Percentiles rank a stretch among this genome's conserved stretches.
Conservation (phyloP, 2,888 invertebrate genomes). For the Anthrax anthrax region DNA sequence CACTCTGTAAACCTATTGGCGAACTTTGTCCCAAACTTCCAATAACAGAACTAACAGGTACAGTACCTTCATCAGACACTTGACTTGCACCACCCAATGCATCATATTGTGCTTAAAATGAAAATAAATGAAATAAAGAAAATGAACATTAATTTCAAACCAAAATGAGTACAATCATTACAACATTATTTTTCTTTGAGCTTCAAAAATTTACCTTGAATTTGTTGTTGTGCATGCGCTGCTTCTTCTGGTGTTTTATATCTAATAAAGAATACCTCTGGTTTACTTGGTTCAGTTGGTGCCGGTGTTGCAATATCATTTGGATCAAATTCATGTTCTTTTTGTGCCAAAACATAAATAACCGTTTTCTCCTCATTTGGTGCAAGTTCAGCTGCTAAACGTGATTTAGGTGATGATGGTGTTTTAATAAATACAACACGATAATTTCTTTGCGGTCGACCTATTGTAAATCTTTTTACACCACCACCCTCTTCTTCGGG, state of each 20-base stretch:
- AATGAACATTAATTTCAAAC: background rate
- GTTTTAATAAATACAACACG: slow-evolving; percentile 33
- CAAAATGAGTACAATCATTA: too few species aligned
- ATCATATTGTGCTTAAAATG: background rate
- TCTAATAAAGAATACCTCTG: slow-evolving; percentile 34
- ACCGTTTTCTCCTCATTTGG: slow-evolving; percentile 32
- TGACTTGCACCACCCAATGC: slow-evolving; percentile 10
- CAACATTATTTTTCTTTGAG: too few species aligned
- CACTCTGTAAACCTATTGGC: background rate
- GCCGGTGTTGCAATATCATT: slow-evolving; percentile 20
- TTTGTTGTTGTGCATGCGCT: slow-evolving; percentile 29
- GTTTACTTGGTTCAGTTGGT: slow-evolving; percentile 28
- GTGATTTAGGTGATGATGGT: slow-evolving; percentile 22
- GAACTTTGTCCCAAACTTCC: slow-evolving; percentile 5
- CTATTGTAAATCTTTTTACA: background rate
- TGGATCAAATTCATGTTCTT: slow-evolving; percentile 20
- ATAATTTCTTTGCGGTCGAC: slow-evolving; percentile 25
- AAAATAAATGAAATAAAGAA: background rate
- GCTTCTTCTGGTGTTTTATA: slow-evolving; percentile 34
- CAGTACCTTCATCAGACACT: slow-evolving; percentile 8
- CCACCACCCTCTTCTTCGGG: background rate
- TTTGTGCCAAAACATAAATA: slow-evolving; percentile 32
- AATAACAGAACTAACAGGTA: slow-evolving; percentile 10
- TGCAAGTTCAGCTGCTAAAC: slow-evolving; percentile 19
- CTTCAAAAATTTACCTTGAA: slow-evolving; percentile 25